Evolutionary conservation across 2,113 vertebrate species (phyloP).

Genomic region (Grammomys surdaster): DNA sequence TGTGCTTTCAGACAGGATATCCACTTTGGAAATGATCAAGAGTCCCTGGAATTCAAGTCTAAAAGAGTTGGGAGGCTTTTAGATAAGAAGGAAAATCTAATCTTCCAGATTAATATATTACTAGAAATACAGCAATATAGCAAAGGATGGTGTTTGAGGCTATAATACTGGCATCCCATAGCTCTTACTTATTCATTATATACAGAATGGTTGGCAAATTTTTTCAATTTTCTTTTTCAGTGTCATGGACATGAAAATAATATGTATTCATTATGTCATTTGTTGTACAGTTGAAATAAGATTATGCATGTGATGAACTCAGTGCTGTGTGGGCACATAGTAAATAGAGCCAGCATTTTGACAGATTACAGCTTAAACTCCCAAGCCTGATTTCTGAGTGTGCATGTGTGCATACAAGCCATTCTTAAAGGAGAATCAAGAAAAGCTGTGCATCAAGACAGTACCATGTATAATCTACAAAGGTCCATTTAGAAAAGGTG

Average conservation of each 20-base stretch:
- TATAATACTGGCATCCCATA: background rate
- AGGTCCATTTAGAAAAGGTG: background rate
- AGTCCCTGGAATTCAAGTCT: background rate
- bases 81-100: background rate
- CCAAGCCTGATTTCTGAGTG: background rate
- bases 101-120: background rate
- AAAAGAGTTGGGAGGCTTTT: background rate
- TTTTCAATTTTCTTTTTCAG: background rate
- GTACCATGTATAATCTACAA: background rate
- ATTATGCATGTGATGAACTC: background rate
- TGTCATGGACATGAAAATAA: background rate
- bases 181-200: background rate
- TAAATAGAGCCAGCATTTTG: background rate
- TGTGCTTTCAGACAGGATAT: background rate
- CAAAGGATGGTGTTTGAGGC: background rate
- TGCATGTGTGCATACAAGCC: background rate
- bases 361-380: background rate
- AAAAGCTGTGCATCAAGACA: background rate
- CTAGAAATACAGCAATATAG: background rate
- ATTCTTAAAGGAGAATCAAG: background rate
- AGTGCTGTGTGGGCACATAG: background rate
- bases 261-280: too few species aligned
- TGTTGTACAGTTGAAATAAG: background rate
- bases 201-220: background rate
- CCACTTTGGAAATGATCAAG: background rate